Evolutionary conservation across 2,888 invertebrate species (phyloP), one percentile per base, ranked within the genome.

Genomic region (Mactromeris polynyma): DNA sequence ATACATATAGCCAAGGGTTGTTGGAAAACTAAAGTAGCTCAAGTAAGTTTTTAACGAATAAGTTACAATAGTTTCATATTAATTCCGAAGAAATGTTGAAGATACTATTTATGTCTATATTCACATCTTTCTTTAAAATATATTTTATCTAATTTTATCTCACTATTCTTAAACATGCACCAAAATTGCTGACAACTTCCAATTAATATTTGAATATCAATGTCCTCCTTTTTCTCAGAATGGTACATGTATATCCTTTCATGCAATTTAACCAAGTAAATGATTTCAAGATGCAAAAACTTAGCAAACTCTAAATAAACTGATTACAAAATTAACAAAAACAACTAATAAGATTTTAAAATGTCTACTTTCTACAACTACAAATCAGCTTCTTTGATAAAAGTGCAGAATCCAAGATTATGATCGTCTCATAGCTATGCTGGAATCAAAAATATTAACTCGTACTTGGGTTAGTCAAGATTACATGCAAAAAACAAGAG

Each of bases 361-460:
- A 73, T 73, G 7, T 73, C 73, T 73, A 73, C 36, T 11, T 33
- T 17, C 73, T 73, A 73, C 11, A 73, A 73, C 73, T 73, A 73
- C 19, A 73, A 73, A 33, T 33, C 17, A 17, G 19, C 36, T 73
- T 73, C 26, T 36, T 73, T 73, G 17, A 33, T 7, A 69, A 33
- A 73, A 73, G 73, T 36, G 26, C 73, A 33, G 36, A 73, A 73
- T 73, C 73, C n/a, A 7, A 58, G 17, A 58, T 26, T 58, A 58
- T 26, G 21, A 58, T 7, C 21, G 2, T 33, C 73, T 19, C 36
- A 73, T 19, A 73, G 73, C 69, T 69, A 69, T 33, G 69, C 73
- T 73, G 73, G 73, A 73, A 73, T 36, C 1, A 73, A 73, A 73
- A 73, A 17, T 14, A 17, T 33, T 4, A 33, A 73, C 31, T 73